Evolutionary conservation across 2,113 vertebrate genomes (phyloP).

Genomic region (Vulpes vulpes): DNA sequence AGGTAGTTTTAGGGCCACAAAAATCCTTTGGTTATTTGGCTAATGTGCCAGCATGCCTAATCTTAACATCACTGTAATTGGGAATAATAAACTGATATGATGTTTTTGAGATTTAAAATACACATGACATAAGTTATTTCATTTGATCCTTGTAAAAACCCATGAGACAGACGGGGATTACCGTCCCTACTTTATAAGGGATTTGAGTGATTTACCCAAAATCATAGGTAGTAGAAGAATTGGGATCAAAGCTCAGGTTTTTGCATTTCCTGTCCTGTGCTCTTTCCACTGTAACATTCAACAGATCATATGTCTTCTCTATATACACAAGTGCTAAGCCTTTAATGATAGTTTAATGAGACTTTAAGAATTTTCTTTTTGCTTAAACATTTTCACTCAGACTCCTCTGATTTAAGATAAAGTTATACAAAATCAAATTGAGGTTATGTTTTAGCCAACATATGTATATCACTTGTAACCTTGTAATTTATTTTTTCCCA

Average conservation of each 20-base stretch:
- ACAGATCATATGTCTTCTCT: slow-evolving; percentile 21
- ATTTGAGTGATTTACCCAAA: slow-evolving; percentile 59
- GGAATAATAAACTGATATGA: background rate
- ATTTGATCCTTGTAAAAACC: slow-evolving; percentile 67
- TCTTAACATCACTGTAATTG: slow-evolving; percentile 26
- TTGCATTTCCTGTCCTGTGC: slow-evolving; percentile 8
- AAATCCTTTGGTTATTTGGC: background rate
- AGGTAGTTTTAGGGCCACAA: background rate
- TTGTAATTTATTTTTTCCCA: background rate
- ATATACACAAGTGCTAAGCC: slow-evolving; percentile 53
- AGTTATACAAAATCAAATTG: slow-evolving; percentile 64
- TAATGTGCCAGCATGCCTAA: background rate
- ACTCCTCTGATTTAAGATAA: slow-evolving; percentile 62
- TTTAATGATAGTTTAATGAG: slow-evolving; percentile 73
- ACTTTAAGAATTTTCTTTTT: slow-evolving; percentile 62
- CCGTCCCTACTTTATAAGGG: slow-evolving; percentile 35
- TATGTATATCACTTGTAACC: slow-evolving; percentile 1
- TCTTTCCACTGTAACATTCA: slow-evolving; percentile 20
- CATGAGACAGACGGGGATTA: slow-evolving; percentile 43
- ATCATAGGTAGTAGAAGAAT: slow-evolving; percentile 32
- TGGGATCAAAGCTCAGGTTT: background rate
- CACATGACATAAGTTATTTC: slow-evolving; percentile 33
- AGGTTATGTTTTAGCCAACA: slow-evolving; percentile 51
- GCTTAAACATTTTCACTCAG: slow-evolving; percentile 63
- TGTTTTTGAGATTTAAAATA: slow-evolving; percentile 51